phyloP scores from a whole-genome alignment of 2,888 invertebrate species.

The Chrysotoxum bicinctum region DNA sequence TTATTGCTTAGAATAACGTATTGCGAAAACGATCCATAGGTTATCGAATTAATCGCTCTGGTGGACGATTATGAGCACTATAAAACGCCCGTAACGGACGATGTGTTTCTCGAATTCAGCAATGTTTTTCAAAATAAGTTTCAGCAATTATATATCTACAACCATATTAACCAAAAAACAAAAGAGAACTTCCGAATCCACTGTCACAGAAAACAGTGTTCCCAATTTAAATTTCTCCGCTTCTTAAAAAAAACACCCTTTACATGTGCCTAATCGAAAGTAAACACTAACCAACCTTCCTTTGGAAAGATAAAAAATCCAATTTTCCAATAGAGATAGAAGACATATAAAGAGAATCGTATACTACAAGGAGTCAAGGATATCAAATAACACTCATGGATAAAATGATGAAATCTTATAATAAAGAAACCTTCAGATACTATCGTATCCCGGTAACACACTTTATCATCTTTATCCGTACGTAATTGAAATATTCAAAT shows the following conservation, averaged over 20 bases:
- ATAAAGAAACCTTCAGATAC: background rate
- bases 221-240: no score
- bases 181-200: no score
- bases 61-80: no score
- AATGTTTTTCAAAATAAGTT: no score
- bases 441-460: background rate
- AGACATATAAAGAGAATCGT: background rate
- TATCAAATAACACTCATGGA: slow-evolving; percentile 1
- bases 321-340: background rate
- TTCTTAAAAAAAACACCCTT: background rate
- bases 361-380: background rate
- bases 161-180: no score
- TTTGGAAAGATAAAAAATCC: background rate
- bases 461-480: background rate
- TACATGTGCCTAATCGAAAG: slow-evolving; percentile 31
- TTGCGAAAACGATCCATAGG: no score
- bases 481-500: slow-evolving; percentile 10
- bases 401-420: background rate
- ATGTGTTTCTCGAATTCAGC: no score
- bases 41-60: no score
- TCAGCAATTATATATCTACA: no score
- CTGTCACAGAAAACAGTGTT: no score
- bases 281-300: slow-evolving; percentile 12
- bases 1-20: no score
- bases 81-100: no score